Evolutionary conservation across 2,113 vertebrate species (phyloP).

Genomic region (Cochlearius cochlearius): DNA sequence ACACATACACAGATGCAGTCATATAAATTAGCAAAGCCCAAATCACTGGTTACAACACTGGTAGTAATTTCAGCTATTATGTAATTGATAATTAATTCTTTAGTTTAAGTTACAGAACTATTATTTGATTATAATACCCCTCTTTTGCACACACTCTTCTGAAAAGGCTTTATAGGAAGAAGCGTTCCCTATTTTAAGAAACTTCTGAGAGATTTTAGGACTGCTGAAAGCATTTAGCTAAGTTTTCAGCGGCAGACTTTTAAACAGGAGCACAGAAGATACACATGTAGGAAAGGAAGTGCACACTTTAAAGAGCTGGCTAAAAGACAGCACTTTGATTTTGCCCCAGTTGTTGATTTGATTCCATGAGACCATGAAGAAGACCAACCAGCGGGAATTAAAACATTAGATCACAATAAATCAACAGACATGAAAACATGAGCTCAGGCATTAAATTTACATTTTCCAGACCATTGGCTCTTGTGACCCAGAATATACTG

Average conservation of each 20-base stretch:
- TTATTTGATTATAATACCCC: neutral
- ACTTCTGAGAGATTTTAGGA: neutral
- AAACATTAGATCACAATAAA: conserved; percentile 40
- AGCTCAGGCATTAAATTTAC: conserved; percentile 57
- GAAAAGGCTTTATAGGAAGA: neutral
- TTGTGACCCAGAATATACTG: conserved; percentile 38
- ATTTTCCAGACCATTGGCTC: conserved; percentile 58
- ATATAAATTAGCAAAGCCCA: neutral
- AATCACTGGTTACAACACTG: neutral
- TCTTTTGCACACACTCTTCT: neutral
- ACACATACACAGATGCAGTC: neutral
- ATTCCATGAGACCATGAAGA: conserved; percentile 30
- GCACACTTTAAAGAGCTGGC: neutral
- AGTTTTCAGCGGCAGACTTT: neutral
- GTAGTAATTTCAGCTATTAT: neutral
- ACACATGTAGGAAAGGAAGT: neutral
- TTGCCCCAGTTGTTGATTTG: neutral
- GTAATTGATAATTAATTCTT: neutral
- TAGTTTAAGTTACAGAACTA: neutral
- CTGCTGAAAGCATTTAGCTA: neutral
- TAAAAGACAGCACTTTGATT: neutral
- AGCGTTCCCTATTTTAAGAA: neutral
- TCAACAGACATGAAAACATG: conserved; percentile 44
- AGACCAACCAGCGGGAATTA: neutral
- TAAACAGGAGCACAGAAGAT: neutral